Evolutionary conservation across 2,888 invertebrate species (phyloP).

Genomic region (Augochlorella aurata): DNA sequence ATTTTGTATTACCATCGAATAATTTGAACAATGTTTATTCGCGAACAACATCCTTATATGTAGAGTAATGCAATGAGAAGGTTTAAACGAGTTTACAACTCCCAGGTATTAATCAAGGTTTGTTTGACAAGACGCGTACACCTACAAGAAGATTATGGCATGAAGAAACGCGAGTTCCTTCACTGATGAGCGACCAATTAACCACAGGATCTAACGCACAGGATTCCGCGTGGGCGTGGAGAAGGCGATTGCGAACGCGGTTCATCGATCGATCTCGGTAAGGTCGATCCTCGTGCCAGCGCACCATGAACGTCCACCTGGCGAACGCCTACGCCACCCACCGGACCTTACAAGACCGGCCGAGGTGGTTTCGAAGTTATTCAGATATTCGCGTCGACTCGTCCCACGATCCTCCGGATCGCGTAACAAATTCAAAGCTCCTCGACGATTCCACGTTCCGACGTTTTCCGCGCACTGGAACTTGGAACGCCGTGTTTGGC

Average conservation of each 20-base stretch:
- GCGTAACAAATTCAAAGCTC: slow-evolving; percentile 16
- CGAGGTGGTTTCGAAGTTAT: slow-evolving; percentile 25
- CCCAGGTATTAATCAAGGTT: not conserved
- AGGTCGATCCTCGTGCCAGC: slow-evolving; percentile 57
- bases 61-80: too few species aligned
- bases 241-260: slow-evolving; percentile 54
- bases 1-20: too few species aligned
- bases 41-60: too few species aligned
- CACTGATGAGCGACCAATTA: slow-evolving; percentile 45
- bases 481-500: not conserved
- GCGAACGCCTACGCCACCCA: slow-evolving; percentile 70
- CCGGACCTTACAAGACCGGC: slow-evolving; percentile 41
- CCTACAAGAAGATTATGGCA: not conserved
- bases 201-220: slow-evolving; percentile 36
- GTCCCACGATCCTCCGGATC: slow-evolving; percentile 12
- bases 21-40: too few species aligned
- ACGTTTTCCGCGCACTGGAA: not conserved
- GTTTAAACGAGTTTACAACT: too few species aligned
- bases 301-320: slow-evolving; percentile 68
- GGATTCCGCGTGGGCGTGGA: slow-evolving; percentile 39
- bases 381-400: slow-evolving; percentile 18
- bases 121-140: not conserved
- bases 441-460: not conserved
- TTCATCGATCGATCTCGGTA: slow-evolving; percentile 63
- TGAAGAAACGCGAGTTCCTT: slow-evolving; percentile 16